Base-by-base conservation (phyloP, 2,797 vertebrate genomes). In the Pseudochirops cupreus region DNA sequence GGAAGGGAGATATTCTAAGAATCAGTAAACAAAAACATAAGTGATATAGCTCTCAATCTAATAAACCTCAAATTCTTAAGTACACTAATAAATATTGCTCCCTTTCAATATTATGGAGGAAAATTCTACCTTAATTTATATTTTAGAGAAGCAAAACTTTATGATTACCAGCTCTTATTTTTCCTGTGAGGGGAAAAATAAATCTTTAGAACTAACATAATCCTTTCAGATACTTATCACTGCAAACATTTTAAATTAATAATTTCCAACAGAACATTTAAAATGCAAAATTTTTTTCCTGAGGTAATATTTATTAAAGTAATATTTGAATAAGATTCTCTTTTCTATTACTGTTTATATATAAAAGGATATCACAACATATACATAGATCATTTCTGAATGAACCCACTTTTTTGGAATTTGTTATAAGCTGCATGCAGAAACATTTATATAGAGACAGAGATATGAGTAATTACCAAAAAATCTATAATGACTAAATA, bases 31-130 rank as follows among this genome's bases (percentile, higher is more conserved):
- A 12, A 52, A 96, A 82, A 92, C 62, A 91, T 14, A 16, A 91
- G 9, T 90, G 16, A 56, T 46, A 6, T 91, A 50, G 26, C n/a
- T 91, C 57, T 96, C 55, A 93, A 93, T 14, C 5, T 33, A 96
- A 91, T 31, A 18, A 52, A 46, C 28, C 52, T 67, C 54, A 13
- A 92, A 46, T 92, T 62, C 12, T 4, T 74, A 46, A 31, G 31
- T 91, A 24, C 52, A 93, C 0, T 14, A 53, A 74, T 16, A 94
- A 95, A 52, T 1, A 39, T 14, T 5, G 29, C 26, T 94, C 16
- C 4, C 0, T 56, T 94, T 95, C 28, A 74, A 24, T 39, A 24
- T 18, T 18, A 39, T 3, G 6, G n/a, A 39, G 39, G 5, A 39
- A 74, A 74, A 74, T 39, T 74, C 6, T 6, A 74, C 67, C 5